These are phyloP conservation scores for Xestobium rufovillosum DNA, from an alignment of 2,888 invertebrate species.

Conservation along the genomic window DNA sequence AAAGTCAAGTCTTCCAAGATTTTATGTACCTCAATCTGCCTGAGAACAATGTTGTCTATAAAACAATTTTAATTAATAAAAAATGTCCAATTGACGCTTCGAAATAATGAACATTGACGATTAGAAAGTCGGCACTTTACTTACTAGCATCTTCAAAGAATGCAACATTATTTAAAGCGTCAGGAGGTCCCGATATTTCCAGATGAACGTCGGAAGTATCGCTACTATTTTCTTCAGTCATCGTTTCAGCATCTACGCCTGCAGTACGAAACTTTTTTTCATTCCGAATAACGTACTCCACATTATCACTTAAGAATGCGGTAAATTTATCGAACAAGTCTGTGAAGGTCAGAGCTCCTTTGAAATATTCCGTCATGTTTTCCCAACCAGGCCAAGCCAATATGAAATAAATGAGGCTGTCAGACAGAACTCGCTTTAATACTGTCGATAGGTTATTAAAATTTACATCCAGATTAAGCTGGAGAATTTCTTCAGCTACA, in stretches of 20 bases:
- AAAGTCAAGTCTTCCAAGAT: conserved; percentile 1
- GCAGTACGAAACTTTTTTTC: neutral
- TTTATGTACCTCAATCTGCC: too few species aligned
- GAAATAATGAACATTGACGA: too few species aligned
- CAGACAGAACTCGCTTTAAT: too few species aligned
- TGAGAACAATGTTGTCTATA: too few species aligned
- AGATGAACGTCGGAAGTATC: neutral
- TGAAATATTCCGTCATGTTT: neutral
- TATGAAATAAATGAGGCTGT: neutral
- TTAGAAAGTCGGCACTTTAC: neutral
- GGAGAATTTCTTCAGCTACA: too few species aligned
- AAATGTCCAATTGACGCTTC: too few species aligned
- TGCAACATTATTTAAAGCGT: neutral
- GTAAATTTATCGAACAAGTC: neutral
- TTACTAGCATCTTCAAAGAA: conserved; percentile 1
- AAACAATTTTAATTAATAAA: too few species aligned
- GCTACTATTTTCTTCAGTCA: neutral
- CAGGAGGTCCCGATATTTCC: neutral
- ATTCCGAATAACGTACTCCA: too few species aligned
- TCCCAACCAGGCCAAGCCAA: neutral
- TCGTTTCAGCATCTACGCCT: too few species aligned
- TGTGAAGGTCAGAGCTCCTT: neutral
- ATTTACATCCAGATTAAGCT: too few species aligned
- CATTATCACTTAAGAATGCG: too few species aligned
- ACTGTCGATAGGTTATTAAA: too few species aligned